Evolutionary conservation across 2,113 vertebrate species (phyloP).

Genomic region (Elaphurus davidianus): DNA sequence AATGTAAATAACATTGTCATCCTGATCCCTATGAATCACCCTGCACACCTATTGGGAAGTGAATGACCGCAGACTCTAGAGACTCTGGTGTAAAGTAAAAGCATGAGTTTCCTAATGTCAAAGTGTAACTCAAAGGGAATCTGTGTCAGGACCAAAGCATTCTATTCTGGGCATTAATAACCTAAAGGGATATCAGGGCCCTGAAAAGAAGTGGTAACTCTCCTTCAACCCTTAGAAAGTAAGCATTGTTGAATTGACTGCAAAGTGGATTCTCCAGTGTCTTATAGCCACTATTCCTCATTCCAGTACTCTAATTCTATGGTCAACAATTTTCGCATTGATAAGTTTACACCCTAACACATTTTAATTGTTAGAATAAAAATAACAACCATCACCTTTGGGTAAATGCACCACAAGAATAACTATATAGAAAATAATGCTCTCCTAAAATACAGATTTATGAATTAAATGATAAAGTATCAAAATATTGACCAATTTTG

Average conservation of each 20-base stretch:
- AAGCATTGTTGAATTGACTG: not conserved
- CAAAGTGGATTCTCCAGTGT: not conserved
- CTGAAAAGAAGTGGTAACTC: not conserved
- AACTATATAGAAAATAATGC: not conserved
- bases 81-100: not conserved
- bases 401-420: not conserved
- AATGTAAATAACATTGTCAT: not conserved
- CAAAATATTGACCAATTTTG: not conserved
- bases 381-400: not conserved
- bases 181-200: not conserved
- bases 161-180: not conserved
- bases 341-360: not conserved
- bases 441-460: not conserved
- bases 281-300: not conserved
- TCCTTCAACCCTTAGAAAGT: not conserved
- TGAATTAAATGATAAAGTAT: not conserved
- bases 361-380: not conserved
- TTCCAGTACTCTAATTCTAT: not conserved
- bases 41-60: not conserved
- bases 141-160: not conserved
- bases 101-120: not conserved
- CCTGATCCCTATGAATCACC: fast-evolving
- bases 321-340: not conserved
- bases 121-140: not conserved
- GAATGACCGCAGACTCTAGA: not conserved